Conservation (phyloP, 2,113 vertebrate species). For the Sphyrna mokarran region DNA sequence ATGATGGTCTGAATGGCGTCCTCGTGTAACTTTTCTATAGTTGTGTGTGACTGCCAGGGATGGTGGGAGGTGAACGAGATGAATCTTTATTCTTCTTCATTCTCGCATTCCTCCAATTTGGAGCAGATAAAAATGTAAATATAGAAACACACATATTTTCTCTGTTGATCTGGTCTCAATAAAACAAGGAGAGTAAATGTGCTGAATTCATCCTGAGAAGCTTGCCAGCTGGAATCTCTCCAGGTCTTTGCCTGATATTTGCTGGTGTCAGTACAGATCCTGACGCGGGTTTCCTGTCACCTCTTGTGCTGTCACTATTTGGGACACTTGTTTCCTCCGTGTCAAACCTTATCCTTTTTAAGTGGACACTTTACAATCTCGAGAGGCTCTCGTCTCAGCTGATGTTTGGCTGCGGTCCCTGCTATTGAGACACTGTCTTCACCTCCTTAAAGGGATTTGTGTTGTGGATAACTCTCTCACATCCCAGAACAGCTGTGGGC, state of each 20-base stretch:
- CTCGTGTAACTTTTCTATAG: too few species aligned
- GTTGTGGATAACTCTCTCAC: background rate
- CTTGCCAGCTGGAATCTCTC: background rate
- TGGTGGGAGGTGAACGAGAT: too few species aligned
- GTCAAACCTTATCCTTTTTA: background rate
- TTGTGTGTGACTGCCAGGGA: too few species aligned
- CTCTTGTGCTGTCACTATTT: background rate
- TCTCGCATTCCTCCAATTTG: too few species aligned
- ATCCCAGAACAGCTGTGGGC: background rate
- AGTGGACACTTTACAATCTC: background rate
- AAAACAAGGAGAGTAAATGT: background rate
- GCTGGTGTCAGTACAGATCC: background rate
- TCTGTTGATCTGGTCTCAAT: background rate
- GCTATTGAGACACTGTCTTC: background rate
- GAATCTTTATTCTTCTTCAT: too few species aligned
- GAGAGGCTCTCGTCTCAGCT: background rate
- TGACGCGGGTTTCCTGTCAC: background rate
- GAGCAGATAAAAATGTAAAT: too few species aligned
- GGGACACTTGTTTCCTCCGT: background rate
- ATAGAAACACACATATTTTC: too few species aligned
- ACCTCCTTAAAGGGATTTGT: background rate
- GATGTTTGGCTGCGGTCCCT: background rate
- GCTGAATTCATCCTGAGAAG: background rate
- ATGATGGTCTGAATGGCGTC: too few species aligned
- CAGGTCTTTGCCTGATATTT: background rate